Percentiles rank a stretch among this genome's conserved stretches.
These are phyloP conservation scores for Neosalanx taihuensis DNA, from an alignment of 2,797 vertebrate genomes.

Conservation along the genomic window DNA sequence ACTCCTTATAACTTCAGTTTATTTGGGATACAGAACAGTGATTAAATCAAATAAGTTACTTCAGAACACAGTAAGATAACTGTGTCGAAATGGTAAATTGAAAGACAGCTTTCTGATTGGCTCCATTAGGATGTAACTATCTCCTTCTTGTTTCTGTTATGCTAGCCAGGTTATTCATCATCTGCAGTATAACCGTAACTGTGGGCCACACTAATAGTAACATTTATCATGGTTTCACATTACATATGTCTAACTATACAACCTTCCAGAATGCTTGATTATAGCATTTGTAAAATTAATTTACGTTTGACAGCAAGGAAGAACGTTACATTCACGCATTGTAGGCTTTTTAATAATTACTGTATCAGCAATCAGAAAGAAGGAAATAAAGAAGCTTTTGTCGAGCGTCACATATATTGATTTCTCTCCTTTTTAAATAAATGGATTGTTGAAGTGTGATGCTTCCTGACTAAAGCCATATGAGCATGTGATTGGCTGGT, in stretches of 20 bases:
- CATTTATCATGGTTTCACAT: constrained; percentile 54
- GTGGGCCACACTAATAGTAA: constrained; percentile 45
- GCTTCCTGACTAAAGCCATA: too few relatives aligned
- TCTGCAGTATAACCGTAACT: constrained; percentile 28
- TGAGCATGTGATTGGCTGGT: too few relatives aligned
- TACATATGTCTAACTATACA: constrained; percentile 24
- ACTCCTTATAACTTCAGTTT: constrained; percentile 36
- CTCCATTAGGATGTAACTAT: constrained; percentile 37
- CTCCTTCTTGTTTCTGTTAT: constrained; percentile 30
- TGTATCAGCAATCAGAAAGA: neutral
- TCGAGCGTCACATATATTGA: neutral
- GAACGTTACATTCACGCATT: constrained; percentile 3
- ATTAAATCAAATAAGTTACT: constrained; percentile 31
- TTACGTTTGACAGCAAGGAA: neutral
- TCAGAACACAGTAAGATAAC: neutral
- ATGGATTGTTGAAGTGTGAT: too few relatives aligned
- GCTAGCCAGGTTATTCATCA: constrained; percentile 53
- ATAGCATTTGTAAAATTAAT: constrained; percentile 20
- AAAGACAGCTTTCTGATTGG: constrained; percentile 35
- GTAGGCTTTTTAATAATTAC: constrained; percentile 1
- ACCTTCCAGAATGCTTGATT: constrained; percentile 22
- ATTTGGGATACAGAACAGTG: constrained; percentile 49
- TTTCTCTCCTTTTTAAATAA: too few relatives aligned
- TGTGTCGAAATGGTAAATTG: constrained; percentile 46
- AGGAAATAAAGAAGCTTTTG: constrained; percentile 1